Evolutionary conservation across 1,140 invertebrate species (phyloP), one percentile per base, ranked within the genome.

Genomic region (Drosophila varians): DNA sequence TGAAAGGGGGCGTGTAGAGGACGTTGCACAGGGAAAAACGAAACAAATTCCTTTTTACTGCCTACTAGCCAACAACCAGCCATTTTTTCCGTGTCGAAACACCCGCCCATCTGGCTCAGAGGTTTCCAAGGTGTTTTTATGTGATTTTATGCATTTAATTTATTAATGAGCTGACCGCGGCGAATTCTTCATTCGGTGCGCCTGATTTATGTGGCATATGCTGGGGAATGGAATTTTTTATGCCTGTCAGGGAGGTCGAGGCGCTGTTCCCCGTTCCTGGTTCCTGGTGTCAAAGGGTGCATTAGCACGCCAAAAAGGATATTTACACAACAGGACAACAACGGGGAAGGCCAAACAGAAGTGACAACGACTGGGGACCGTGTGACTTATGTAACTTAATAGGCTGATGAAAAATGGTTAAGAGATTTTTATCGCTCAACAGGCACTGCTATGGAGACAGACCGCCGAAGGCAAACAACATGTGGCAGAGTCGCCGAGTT

Each of bases 341-440:
- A 21, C 18, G 12, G 21, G 19, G 23, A 11, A 31, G 1, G 9
- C 2, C 28, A 31, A 31, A 31, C 6, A 26, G 12, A 16, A 21
- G 21, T 11, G 36, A 26, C 23, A 21, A 5, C 49, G 7, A 25
- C 14, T 14, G 19, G 62, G 46, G 12, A 53, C 62, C 54, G 61
- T 83, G 72, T 74, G 76, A 74, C 76, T 87, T 86, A 82, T 86
- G 80, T 87, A 86, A 86, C 77, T 86, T 87, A 86, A 86, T 86
- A 86, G 80, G 82, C 82, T 87, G 82, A 62, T 80, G 69, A 86
- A 80, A 80, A 87, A 77, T 87, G 62, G 53, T 74, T 62, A 53
- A 42, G 61, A 74, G 80, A 86, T 86, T 76, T 86, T 77, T 86
- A 86, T 86, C 80, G 76, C 80, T 62, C 76, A 55, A 61, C 49